Percentiles rank a stretch among this genome's conserved stretches.
Conservation (phyloP, 2,888 invertebrate genomes). For the Lasioglossum morio region DNA sequence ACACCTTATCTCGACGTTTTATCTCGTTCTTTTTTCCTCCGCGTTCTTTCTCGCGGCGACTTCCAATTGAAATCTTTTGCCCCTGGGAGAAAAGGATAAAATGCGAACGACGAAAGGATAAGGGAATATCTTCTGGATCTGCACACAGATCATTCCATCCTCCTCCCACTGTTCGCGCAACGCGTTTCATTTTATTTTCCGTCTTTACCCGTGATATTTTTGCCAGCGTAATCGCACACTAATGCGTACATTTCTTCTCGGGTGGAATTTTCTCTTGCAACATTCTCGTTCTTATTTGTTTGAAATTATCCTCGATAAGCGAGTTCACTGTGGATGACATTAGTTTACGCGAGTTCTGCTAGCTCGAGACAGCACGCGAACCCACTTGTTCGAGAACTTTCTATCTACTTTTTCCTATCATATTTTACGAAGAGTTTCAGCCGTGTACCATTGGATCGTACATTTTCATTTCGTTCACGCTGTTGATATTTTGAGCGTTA, state of each 20-base stretch:
- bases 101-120: slow-evolving; percentile 26
- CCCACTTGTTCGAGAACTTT: not conserved
- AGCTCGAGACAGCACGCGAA: not conserved
- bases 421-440: not conserved
- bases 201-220: not conserved
- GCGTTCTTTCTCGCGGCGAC: slow-evolving; percentile 12
- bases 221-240: slow-evolving; percentile 17
- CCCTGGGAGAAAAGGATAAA: slow-evolving; percentile 15
- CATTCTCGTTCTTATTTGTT: not conserved
- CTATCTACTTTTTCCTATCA: not conserved
- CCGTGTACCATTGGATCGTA: not conserved
- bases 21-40: slow-evolving; percentile 22
- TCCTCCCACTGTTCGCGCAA: not conserved
- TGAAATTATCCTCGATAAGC: not conserved
- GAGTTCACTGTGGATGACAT: not conserved
- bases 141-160: slow-evolving; percentile 13
- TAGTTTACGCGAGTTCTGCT: not conserved
- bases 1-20: slow-evolving; percentile 32
- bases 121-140: slow-evolving; percentile 30
- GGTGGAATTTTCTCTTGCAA: not conserved
- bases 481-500: not conserved
- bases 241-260: not conserved
- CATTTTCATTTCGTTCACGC: not conserved
- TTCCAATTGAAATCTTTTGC: slow-evolving; percentile 41
- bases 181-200: slow-evolving; percentile 14